These are phyloP conservation scores for Zingel zingel DNA, from an alignment of 2,113 vertebrate species.

Conservation along the genomic window DNA sequence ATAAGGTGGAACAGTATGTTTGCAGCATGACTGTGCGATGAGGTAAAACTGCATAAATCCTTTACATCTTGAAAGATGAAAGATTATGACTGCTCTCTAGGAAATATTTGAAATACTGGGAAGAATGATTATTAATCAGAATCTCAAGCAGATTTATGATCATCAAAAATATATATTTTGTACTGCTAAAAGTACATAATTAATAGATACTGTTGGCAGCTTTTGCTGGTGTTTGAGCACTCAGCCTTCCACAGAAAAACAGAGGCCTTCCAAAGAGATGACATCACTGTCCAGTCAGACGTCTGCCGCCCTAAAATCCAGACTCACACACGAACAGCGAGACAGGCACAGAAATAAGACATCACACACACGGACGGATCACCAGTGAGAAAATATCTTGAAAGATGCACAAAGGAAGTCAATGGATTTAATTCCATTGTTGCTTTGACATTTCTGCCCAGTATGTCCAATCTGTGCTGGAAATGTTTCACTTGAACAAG, in stretches of 20 bases:
- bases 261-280: constrained; percentile 49
- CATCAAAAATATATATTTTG: neutral
- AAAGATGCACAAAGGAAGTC: constrained; percentile 43
- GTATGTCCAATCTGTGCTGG: constrained; percentile 51
- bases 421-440: constrained; percentile 29
- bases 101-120: neutral
- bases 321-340: constrained; percentile 19
- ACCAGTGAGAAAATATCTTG: constrained; percentile 41
- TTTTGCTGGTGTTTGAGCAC: neutral
- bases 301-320: constrained; percentile 43
- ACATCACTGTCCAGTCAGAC: constrained; percentile 62
- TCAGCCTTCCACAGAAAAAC: constrained; percentile 3
- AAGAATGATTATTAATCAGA: neutral
- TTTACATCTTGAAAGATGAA: neutral
- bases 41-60: constrained; percentile 6
- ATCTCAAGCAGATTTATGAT: neutral
- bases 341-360: constrained; percentile 41
- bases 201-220: neutral
- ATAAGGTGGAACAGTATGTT: constrained; percentile 16
- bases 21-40: constrained; percentile 12
- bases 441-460: constrained; percentile 35
- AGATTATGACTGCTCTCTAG: neutral
- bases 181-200: neutral
- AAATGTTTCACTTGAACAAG: constrained; percentile 32
- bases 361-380: constrained; percentile 3